Base-by-base conservation (phyloP, 1,140 invertebrate species). In the Trachymyrmex septentrionalis region DNA sequence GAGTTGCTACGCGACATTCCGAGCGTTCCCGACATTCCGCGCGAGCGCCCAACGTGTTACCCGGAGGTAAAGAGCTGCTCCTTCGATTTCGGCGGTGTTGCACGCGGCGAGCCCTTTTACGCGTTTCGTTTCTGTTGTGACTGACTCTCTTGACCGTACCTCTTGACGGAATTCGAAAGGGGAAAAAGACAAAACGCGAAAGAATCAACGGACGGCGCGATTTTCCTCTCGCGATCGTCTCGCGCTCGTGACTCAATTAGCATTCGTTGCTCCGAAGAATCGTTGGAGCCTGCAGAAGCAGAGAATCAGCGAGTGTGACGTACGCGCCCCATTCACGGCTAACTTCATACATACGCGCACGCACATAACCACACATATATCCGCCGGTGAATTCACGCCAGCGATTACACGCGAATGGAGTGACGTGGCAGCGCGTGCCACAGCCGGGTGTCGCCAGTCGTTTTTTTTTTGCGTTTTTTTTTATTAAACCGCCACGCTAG, bases 1-100 rank as follows among this genome's bases (percentile, higher is more conserved):
- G 48, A 73, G 67, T 73, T 38, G 67, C 34, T 7, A 21, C 55
- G 80, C 30, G 67, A 73, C 80, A 73, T 82, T 59, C 80, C 80
- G 80, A 16, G 38, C 50, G 53, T 61, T 82, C 67, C 21, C 12
- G 67, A 21, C 30, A 48, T 82, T 82, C 80, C 64, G 10, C 30
- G 16, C 77, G 50, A 71, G 64, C 76, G 12, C 55, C 30, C 73
- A 44, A 44, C 30, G 76, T 53, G 61, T 21, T n/a, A n/a, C n/a
- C 5, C 27, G 27, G 27, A 38, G 77, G 30, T 19, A 50, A 44
- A 53, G 48, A 48, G 19, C 44, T 16, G n/a, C 55, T 4, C 2
- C 24, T 66, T 80, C 34, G n/a, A 66, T 53, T 38, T 67, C 61
- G 27, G n/a, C 75, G 7, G 53, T n/a, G 55, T 50, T 50, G 12